A percentile compares a stretch with the other conserved stretches of the same genome.
phyloP scores from a whole-genome alignment of 2,797 vertebrate species.

The Eidolon dupreanum region DNA sequence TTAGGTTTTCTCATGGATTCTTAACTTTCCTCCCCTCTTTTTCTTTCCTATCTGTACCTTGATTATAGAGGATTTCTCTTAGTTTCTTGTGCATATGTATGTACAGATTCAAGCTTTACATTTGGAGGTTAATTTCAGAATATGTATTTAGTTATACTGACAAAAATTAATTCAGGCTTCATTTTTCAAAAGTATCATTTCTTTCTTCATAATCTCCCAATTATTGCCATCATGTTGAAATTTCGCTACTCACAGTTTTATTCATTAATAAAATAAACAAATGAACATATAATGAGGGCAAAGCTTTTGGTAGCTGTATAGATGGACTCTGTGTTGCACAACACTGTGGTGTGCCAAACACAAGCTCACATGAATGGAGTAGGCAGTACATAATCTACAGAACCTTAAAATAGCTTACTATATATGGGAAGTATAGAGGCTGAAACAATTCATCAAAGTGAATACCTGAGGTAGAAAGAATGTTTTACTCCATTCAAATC shows the following conservation, averaged over 20 bases:
- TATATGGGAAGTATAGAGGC: neutral
- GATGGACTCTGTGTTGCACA: neutral
- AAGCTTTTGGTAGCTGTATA: neutral
- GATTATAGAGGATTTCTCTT: neutral
- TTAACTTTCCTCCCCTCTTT: neutral
- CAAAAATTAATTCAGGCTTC: neutral
- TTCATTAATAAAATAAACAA: neutral
- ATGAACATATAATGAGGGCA: neutral
- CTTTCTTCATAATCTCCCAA: neutral
- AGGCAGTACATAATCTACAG: neutral
- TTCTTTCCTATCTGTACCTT: neutral
- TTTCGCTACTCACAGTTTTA: neutral
- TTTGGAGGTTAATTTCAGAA: neutral
- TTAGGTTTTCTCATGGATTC: neutral
- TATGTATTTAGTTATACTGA: neutral
- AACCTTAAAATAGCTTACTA: neutral
- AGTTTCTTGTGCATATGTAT: neutral
- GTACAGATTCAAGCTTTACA: neutral
- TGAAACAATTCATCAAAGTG: neutral
- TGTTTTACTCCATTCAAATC: neutral
- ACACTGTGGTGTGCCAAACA: neutral
- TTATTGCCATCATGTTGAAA: neutral
- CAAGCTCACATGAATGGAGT: rapidly evolving
- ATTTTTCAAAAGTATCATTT: neutral
- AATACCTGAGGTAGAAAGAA: neutral